Base-by-base conservation (phyloP, 2,888 invertebrate species). In the Clistopyga incitator region DNA sequence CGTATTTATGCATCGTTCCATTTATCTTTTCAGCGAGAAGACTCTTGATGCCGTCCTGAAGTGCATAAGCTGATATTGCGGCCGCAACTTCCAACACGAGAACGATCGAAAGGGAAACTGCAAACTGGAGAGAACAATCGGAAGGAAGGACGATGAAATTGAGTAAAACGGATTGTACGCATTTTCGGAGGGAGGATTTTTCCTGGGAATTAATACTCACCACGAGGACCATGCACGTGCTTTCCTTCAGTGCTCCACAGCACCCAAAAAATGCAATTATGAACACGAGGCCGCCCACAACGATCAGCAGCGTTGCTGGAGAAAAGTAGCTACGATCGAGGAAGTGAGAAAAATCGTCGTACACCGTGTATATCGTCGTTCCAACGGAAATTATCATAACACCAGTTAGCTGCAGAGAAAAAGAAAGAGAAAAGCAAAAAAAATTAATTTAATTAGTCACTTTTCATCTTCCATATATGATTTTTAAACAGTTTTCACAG, bases 231-330 rank as follows among this genome's bases (percentile, higher is more conserved):
- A 96, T 94, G 88, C 95, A 95, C 3, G 97, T 96, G 93, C 97
- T 97, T 92, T 97, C 96, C 89, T 95, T 96, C 88, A 97, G 93
- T 4, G 97, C 97, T 42, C 98, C 98, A 87, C 96, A 96, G 93
- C 97, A 98, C 42, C 97, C 98, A 71, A 91, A 88, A 87, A 98
- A 96, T 87, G 97, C 95, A 0, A 97, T 96, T 15, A 98, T 95
- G 71, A 97, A 93, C 87, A 98, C 95, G 68, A 98, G 95, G 76
- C 96, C 94, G 0, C 98, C 98, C 52, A 97, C 95, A 15, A 96
- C 95, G 23, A 98, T 96, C 54, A 97, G 94, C 38, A 98, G 93
- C 8, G 96, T 95, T 0, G 97, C 97, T 0, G 97, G 97, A 0
- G 97, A 96, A 88, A 96, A 95, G 91, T 96, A 96, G 76, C 94